These are phyloP conservation scores for Pseudochaenichthys georgianus DNA, from an alignment of 2,797 vertebrate species.

Conservation along the genomic window DNA sequence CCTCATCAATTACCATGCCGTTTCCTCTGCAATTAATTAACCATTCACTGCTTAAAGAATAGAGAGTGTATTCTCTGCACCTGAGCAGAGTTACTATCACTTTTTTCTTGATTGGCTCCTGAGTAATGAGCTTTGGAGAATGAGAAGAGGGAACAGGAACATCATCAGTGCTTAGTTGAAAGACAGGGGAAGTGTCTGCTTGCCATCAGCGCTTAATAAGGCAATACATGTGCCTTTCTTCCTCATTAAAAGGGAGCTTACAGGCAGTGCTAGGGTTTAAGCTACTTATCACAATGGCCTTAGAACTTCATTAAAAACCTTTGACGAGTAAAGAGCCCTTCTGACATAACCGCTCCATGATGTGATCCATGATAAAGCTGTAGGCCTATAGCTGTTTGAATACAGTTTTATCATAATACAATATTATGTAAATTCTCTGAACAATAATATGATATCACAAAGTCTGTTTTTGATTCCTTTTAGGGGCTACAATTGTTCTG, in stretches of 20 bases:
- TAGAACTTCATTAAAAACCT: not conserved
- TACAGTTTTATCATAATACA: too few relatives aligned
- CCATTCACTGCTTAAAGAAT: conserved; percentile 13
- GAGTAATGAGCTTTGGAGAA: conserved; percentile 22
- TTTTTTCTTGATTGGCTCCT: conserved; percentile 14
- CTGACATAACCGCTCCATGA: not conserved
- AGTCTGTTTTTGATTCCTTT: too few relatives aligned
- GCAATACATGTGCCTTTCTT: not conserved
- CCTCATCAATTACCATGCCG: conserved; percentile 7
- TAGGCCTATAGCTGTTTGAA: not conserved
- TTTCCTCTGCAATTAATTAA: conserved; percentile 33
- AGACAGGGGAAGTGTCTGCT: conserved; percentile 1
- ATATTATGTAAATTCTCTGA: too few relatives aligned
- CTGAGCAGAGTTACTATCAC: conserved; percentile 23
- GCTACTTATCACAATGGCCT: not conserved
- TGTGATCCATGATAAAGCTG: not conserved
- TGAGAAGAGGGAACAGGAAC: not conserved
- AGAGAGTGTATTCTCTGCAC: conserved; percentile 14
- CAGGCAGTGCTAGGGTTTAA: not conserved
- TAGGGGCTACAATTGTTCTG: too few relatives aligned
- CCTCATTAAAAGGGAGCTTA: conserved; percentile 9
- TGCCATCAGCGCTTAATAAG: conserved; percentile 12
- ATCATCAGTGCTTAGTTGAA: not conserved
- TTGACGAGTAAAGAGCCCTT: not conserved
- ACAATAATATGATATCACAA: too few relatives aligned